These are phyloP conservation scores for Procavia capensis DNA, from an alignment of 2,113 vertebrate genomes.

Conservation along the genomic window DNA sequence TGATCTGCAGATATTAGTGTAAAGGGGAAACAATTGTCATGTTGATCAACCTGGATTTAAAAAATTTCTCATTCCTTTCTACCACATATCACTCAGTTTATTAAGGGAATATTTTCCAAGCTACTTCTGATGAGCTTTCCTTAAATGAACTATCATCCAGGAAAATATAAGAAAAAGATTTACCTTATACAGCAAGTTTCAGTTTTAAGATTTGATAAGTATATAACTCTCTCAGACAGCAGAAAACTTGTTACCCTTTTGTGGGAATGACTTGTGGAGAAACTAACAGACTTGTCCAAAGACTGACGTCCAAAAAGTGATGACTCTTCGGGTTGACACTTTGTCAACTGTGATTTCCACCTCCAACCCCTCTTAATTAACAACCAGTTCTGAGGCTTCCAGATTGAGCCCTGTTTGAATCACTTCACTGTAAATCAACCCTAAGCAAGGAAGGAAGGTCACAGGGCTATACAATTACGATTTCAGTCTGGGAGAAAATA, in stretches of 20 bases:
- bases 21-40: not conserved
- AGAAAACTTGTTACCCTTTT: not conserved
- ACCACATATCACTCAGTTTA: not conserved
- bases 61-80: not conserved
- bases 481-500: conserved; percentile 67
- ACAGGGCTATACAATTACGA: not conserved
- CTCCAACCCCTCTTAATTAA: not conserved
- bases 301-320: not conserved
- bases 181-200: not conserved
- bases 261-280: not conserved
- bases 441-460: conserved; percentile 29
- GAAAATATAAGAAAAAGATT: not conserved
- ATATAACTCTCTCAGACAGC: not conserved
- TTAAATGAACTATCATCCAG: conserved; percentile 8
- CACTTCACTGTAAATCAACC: not conserved
- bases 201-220: not conserved
- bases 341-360: not conserved
- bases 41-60: not conserved
- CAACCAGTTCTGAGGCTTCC: not conserved
- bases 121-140: not conserved
- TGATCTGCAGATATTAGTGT: not conserved
- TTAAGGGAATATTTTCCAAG: not conserved
- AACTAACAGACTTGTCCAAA: not conserved
- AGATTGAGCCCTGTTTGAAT: not conserved
- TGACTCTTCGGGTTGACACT: not conserved